A percentile compares a stretch with the other conserved stretches of the same genome.
Evolutionary conservation across 2,797 vertebrate species (phyloP).

Genomic region (Ctenopoma kingsleyae): DNA sequence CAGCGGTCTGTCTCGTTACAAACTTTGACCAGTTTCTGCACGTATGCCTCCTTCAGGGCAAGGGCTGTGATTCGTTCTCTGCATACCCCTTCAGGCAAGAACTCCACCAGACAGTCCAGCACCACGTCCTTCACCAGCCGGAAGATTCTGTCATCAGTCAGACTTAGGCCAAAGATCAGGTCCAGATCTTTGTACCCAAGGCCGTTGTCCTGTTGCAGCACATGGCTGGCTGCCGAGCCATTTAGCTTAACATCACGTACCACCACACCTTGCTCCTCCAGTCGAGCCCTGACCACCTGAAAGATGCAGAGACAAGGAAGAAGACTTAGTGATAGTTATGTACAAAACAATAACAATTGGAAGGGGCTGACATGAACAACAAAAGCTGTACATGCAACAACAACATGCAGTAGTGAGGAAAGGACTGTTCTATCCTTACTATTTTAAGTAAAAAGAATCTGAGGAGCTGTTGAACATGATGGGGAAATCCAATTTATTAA

Average conservation of each 20-base stretch:
- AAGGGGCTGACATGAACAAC: conserved; percentile 16
- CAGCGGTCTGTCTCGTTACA: conserved; percentile 94
- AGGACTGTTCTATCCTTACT: background rate
- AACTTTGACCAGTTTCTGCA: conserved; percentile 97
- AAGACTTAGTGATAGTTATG: conserved; percentile 31
- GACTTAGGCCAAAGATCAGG: conserved; percentile 91
- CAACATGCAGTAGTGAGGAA: background rate
- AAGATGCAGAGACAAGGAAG: conserved; percentile 31
- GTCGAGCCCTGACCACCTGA: conserved; percentile 91
- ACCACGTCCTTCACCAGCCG: conserved; percentile 94
- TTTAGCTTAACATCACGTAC: conserved; percentile 90
- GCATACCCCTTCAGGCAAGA: conserved; percentile 91
- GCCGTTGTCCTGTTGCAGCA: conserved; percentile 93
- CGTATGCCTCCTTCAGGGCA: conserved; percentile 93
- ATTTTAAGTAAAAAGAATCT: conserved; percentile 5
- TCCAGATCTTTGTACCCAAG: conserved; percentile 96
- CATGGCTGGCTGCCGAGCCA: conserved; percentile 93
- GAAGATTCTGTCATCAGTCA: conserved; percentile 89
- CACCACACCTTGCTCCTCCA: conserved; percentile 89
- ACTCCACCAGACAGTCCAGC: conserved; percentile 94
- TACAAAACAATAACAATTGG: conserved; percentile 20
- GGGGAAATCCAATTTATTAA: background rate
- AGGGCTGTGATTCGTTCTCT: conserved; percentile 91
- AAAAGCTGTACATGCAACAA: conserved; percentile 29
- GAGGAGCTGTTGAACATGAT: conserved; percentile 3